These are phyloP conservation scores for Dichetophora obliterata DNA, from an alignment of 2,888 invertebrate genomes.

Conservation along the genomic window DNA sequence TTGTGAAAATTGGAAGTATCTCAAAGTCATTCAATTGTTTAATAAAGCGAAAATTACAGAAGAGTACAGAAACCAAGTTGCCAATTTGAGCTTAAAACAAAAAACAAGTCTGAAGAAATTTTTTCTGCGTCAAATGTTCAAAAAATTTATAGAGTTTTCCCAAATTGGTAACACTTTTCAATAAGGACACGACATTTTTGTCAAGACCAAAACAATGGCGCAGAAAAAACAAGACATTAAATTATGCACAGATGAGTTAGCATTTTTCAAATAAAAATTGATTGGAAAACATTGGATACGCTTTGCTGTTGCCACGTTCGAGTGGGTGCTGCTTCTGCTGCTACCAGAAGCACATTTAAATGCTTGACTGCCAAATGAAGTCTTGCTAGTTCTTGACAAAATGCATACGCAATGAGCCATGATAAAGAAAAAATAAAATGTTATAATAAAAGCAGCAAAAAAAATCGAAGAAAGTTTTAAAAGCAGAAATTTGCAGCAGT, in stretches of 20 bases:
- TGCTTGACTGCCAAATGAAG: conserved; percentile 20
- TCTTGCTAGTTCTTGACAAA: neutral
- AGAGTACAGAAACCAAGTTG: conserved; percentile 12
- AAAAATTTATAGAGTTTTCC: too few relatives aligned
- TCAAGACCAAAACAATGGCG: neutral
- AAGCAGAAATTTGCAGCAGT: neutral
- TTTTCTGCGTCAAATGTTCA: neutral
- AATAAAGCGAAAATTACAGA: conserved; percentile 13
- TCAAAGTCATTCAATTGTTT: neutral
- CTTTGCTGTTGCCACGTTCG: conserved; percentile 44
- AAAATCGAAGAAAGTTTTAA: neutral
- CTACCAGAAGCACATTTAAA: conserved; percentile 18
- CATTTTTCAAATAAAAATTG: conserved; percentile 68
- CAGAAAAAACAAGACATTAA: conserved; percentile 56
- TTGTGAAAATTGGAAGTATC: neutral
- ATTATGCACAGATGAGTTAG: conserved; percentile 70
- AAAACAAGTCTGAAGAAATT: neutral
- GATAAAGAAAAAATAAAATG: neutral
- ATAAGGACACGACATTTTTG: neutral
- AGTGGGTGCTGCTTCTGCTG: conserved; percentile 21
- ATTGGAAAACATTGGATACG: conserved; percentile 67
- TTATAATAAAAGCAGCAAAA: neutral
- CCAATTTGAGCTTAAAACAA: conserved; percentile 14
- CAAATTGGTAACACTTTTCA: too few relatives aligned
- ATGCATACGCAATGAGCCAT: conserved; percentile 27